phyloP scores from a whole-genome alignment of 2,888 invertebrate genomes.

The Steinernema hermaphroditum region DNA sequence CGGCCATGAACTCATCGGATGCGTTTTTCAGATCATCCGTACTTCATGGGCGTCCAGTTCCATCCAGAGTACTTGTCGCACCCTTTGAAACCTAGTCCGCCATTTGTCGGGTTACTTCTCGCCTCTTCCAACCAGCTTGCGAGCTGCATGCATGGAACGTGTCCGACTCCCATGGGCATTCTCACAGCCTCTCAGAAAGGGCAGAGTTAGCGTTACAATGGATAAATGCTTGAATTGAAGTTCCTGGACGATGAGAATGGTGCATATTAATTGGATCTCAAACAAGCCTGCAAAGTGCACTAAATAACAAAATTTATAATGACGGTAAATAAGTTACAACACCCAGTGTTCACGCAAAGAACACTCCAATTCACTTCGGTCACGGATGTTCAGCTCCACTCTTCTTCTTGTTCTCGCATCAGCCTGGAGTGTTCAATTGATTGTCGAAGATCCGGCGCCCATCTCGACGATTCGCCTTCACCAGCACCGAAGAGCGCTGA shows the following conservation, averaged over 20 bases:
- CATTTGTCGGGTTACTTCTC: constrained; percentile 89
- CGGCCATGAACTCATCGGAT: too few species aligned
- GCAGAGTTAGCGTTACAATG: too few species aligned
- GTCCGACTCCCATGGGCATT: background rate
- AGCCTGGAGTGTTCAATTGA: background rate
- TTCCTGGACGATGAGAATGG: too few species aligned
- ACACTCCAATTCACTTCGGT: too few species aligned
- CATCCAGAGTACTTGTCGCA: constrained; percentile 84
- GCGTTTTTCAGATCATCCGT: constrained; percentile 76
- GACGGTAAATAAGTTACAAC: too few species aligned
- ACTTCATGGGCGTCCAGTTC: constrained; percentile 92
- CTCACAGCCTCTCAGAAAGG: too few species aligned
- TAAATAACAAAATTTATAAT: too few species aligned
- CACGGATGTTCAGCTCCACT: background rate
- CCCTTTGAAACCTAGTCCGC: constrained; percentile 82
- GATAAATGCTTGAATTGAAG: too few species aligned
- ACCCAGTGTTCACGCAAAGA: too few species aligned
- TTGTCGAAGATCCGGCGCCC: background rate
- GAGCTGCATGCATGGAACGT: constrained; percentile 10
- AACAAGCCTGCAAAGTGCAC: too few species aligned
- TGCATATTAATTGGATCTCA: too few species aligned
- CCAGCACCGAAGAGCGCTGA: background rate
- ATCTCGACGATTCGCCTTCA: background rate
- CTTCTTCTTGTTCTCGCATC: background rate
- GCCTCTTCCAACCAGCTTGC: constrained; percentile 79